Conservation (phyloP, 2,888 invertebrate species). For the Aleiodes leptofemur region DNA sequence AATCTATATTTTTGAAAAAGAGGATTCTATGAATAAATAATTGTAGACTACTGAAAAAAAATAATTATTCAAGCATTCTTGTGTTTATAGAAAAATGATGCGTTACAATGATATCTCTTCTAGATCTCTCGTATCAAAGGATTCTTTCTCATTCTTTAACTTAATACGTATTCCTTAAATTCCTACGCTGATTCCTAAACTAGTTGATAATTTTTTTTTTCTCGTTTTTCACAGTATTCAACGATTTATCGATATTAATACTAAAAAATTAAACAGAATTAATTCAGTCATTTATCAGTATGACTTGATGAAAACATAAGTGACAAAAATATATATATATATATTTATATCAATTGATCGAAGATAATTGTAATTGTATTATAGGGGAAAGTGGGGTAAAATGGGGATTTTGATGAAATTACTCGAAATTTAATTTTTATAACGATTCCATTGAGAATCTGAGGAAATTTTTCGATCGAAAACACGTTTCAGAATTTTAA, state of each 20-base stretch:
- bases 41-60: background rate
- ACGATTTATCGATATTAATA: conserved; percentile 15
- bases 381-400: conserved; percentile 24
- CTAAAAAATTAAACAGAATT: conserved; percentile 11
- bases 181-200: background rate
- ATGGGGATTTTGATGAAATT: no score
- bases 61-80: conserved; percentile 18
- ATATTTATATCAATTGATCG: background rate
- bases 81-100: conserved; percentile 31
- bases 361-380: conserved; percentile 1
- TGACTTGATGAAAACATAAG: conserved; percentile 21
- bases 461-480: no score
- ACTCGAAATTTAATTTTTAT: no score
- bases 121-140: conserved; percentile 14
- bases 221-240: background rate
- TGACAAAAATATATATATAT: conserved; percentile 2
- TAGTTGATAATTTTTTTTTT: conserved; percentile 17
- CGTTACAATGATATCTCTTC: conserved; percentile 9
- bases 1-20: background rate
- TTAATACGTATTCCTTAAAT: background rate
- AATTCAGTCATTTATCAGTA: conserved; percentile 33
- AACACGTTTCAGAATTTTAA: no score
- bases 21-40: background rate
- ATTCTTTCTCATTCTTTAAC: background rate
- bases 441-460: no score